Conservation (phyloP, 2,888 invertebrate genomes). For the Neria commutata region DNA sequence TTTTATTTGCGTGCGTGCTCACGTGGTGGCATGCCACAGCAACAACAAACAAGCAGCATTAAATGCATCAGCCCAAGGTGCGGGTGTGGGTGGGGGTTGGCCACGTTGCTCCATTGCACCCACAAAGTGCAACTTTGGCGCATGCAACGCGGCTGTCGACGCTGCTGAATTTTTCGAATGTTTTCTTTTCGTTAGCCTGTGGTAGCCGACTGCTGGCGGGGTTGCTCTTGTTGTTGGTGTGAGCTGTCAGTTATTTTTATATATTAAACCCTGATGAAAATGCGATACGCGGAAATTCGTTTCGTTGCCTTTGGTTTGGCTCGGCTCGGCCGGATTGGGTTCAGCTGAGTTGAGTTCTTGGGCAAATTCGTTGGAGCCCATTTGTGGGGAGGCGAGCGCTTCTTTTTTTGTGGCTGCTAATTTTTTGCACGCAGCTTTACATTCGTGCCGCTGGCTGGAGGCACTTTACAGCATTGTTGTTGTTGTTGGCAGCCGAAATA, state of each 20-base stretch:
- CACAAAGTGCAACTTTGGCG: too few species aligned
- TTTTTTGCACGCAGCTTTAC: constrained; percentile 22
- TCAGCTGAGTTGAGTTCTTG: constrained; percentile 22
- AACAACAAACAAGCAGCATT: too few species aligned
- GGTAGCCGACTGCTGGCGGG: too few species aligned
- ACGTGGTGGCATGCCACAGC: neutral
- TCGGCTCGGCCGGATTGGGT: constrained; percentile 32
- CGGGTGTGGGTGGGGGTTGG: too few species aligned
- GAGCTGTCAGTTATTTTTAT: constrained; percentile 22
- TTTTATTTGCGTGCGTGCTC: constrained; percentile 23
- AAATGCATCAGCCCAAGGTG: too few species aligned
- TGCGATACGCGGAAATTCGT: constrained; percentile 36
- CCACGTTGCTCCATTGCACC: too few species aligned
- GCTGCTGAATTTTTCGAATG: too few species aligned
- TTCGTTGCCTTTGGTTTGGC: constrained; percentile 29
- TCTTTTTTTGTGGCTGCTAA: too few species aligned
- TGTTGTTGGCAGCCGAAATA: constrained; percentile 22
- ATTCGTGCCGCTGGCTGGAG: constrained; percentile 14
- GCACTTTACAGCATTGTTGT: constrained; percentile 29
- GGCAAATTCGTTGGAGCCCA: neutral
- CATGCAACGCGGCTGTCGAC: too few species aligned
- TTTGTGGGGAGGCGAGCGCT: neutral
- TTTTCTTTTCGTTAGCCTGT: too few species aligned
- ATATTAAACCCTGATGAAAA: constrained; percentile 36
- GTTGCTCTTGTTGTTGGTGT: constrained; percentile 4